Evolutionary conservation across 2,888 invertebrate genomes (phyloP).

Genomic region (Taphrorychus bicolor): DNA sequence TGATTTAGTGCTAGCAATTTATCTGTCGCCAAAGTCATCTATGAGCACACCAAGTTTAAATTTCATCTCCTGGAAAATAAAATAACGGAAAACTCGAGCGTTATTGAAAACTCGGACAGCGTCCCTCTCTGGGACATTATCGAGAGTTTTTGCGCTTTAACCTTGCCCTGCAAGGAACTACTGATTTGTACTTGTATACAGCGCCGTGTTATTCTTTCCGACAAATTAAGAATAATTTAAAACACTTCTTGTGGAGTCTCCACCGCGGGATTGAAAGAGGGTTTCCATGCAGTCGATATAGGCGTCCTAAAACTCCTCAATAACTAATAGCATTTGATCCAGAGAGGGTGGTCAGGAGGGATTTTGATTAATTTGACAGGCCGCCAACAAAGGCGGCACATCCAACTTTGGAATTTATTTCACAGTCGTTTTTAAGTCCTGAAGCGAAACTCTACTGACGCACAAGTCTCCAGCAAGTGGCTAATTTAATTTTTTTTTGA

Average conservation of each 20-base stretch:
- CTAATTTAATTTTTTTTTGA: not conserved
- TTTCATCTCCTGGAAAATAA: not conserved
- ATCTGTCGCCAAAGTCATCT: not conserved
- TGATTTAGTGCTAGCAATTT: too few species aligned
- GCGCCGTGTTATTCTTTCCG: not conserved
- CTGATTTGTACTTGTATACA: not conserved
- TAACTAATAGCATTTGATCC: not conserved
- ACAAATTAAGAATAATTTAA: not conserved
- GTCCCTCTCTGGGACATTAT: not conserved
- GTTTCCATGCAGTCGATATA: not conserved
- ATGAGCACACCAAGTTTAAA: not conserved
- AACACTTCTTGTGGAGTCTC: too few species aligned
- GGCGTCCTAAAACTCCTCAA: not conserved
- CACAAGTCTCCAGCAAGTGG: not conserved
- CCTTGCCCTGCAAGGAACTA: not conserved
- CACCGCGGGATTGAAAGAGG: not conserved
- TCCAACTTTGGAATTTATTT: not conserved
- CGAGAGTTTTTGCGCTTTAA: not conserved
- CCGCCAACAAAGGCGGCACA: not conserved
- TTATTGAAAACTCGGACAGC: not conserved
- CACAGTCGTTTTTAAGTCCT: not conserved
- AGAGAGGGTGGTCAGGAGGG: not conserved
- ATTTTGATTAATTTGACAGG: not conserved
- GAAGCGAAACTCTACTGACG: not conserved
- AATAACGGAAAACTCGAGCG: not conserved